Conservation (phyloP, 2,888 invertebrate genomes). For the Lasius platythorax region DNA sequence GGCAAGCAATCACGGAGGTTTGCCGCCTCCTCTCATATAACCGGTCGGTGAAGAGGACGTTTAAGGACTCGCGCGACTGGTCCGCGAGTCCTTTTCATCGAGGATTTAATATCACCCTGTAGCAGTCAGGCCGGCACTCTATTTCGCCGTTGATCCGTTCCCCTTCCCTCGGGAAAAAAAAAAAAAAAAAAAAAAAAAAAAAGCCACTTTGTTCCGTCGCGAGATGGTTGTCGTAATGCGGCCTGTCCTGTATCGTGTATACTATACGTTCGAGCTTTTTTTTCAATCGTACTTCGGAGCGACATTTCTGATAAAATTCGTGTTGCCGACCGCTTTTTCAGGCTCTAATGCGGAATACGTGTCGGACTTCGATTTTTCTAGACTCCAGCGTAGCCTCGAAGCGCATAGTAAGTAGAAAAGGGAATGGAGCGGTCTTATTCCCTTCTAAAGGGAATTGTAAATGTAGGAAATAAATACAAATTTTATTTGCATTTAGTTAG, state of each 20-base stretch:
- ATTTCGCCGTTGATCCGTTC: constrained; percentile 63
- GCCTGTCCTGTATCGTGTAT: background rate
- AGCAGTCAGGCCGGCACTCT: constrained; percentile 54
- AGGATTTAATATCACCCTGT: constrained; percentile 79
- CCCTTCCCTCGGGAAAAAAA: background rate
- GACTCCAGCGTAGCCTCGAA: constrained; percentile 34
- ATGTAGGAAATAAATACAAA: constrained; percentile 15
- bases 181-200: constrained; percentile 31
- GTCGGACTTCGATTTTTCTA: constrained; percentile 53
- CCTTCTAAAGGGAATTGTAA: background rate
- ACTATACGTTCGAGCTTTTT: background rate
- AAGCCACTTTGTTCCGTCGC: constrained; percentile 52
- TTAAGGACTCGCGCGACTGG: constrained; percentile 61
- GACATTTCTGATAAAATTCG: constrained; percentile 32
- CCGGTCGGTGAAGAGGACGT: constrained; percentile 54
- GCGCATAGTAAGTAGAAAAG: background rate
- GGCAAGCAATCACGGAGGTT: constrained; percentile 79
- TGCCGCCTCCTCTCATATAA: constrained; percentile 69
- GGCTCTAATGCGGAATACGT: constrained; percentile 29
- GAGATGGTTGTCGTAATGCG: constrained; percentile 37
- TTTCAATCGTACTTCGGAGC: constrained; percentile 2
- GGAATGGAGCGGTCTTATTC: background rate
- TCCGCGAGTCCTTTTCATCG: constrained; percentile 75
- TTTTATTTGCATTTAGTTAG: constrained; percentile 10
- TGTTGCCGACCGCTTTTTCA: constrained; percentile 4